Percentiles rank a stretch among this genome's conserved stretches.
Conservation (phyloP, 2,888 invertebrate genomes). For the Lepeophtheirus nordmannii region DNA sequence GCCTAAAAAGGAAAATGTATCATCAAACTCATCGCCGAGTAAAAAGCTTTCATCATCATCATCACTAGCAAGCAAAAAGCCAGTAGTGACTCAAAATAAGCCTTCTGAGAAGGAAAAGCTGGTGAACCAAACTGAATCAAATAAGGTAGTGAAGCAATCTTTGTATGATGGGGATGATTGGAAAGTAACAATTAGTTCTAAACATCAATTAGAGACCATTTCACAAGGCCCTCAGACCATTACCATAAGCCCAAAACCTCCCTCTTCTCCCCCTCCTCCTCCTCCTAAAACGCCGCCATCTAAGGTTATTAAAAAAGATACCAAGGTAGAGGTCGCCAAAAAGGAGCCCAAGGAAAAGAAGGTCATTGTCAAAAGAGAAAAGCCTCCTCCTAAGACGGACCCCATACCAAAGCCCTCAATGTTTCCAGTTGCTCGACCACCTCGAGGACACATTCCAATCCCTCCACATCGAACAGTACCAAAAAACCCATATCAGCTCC, state of each 20-base stretch:
- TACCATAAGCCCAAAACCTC: constrained; percentile 5
- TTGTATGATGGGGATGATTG: constrained; percentile 19
- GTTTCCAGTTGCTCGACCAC: constrained; percentile 16
- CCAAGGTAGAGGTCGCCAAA: neutral
- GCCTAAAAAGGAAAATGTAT: neutral
- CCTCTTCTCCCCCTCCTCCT: neutral
- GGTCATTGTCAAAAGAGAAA: neutral
- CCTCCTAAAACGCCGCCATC: neutral
- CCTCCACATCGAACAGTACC: neutral
- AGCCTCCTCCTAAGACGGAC: constrained; percentile 1
- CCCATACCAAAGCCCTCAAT: constrained; percentile 19
- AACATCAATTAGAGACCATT: constrained; percentile 11
- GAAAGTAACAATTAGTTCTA: constrained; percentile 22
- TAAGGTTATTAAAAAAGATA: neutral
- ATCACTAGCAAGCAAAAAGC: neutral
- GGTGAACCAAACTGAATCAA: neutral
- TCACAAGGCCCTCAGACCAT: neutral
- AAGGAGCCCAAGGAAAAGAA: neutral
- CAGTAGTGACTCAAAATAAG: neutral
- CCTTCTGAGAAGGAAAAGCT: neutral
- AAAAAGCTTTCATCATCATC: too few species aligned
- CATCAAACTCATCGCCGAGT: too few species aligned
- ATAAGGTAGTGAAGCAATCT: constrained; percentile 4
- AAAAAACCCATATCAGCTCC: neutral
- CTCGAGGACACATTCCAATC: constrained; percentile 9